phyloP scores from a whole-genome alignment of 2,888 invertebrate genomes.

The Agrilus cyanescens region DNA sequence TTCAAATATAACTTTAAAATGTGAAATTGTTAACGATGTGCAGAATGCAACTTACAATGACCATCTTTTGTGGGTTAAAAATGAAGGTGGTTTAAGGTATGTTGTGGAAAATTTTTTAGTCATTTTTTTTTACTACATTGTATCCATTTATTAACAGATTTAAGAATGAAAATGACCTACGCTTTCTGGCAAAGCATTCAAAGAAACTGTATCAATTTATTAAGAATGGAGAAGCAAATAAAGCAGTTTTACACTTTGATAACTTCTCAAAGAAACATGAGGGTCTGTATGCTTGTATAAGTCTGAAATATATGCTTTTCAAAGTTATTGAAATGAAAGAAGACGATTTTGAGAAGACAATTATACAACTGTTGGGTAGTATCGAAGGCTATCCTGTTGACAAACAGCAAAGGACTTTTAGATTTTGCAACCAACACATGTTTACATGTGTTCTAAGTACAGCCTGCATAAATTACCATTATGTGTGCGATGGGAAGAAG shows the following conservation, averaged over 20 bases:
- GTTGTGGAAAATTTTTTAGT: no score
- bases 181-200: conserved; percentile 5
- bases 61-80: no score
- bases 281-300: conserved; percentile 30
- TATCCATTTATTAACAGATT: no score
- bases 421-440: conserved; percentile 28
- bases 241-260: conserved; percentile 25
- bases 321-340: conserved; percentile 26
- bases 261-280: conserved; percentile 26
- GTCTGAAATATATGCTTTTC: conserved; percentile 27
- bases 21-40: no score
- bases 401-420: conserved; percentile 9
- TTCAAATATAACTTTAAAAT: no score
- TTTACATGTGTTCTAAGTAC: conserved; percentile 29
- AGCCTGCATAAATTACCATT: conserved; percentile 38
- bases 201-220: conserved; percentile 11
- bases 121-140: no score
- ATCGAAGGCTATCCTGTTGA: background rate
- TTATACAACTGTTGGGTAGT: conserved; percentile 16
- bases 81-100: no score
- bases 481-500: conserved; percentile 40
- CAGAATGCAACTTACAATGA: no score
- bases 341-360: conserved; percentile 4
- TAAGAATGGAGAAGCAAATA: conserved; percentile 22
- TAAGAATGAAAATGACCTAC: no score